Conservation (phyloP, 2,888 invertebrate species). For the Cylindroiulus punctatus region DNA sequence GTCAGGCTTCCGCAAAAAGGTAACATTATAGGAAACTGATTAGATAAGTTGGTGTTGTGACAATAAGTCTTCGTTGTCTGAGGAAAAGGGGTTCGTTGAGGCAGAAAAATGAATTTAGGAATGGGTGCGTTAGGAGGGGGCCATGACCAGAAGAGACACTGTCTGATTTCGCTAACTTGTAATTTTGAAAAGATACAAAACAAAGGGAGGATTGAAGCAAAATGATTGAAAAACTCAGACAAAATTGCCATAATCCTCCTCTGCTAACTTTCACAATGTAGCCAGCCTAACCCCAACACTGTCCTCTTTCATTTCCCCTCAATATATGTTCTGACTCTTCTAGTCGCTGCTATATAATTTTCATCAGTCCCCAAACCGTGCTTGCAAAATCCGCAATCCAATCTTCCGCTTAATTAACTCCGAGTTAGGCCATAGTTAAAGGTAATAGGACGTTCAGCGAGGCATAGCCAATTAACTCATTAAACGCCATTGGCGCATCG, state of each 20-base stretch:
- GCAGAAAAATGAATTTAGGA: not conserved
- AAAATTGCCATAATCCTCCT: conserved; percentile 14
- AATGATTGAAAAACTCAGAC: conserved; percentile 20
- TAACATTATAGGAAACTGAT: conserved; percentile 7
- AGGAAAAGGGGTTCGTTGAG: conserved; percentile 14
- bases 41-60: conserved; percentile 39
- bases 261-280: not conserved
- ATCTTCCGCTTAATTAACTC: conserved; percentile 37
- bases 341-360: conserved; percentile 24
- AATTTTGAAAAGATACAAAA: conserved; percentile 28
- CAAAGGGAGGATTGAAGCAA: not conserved
- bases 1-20: not conserved
- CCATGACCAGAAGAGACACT: not conserved
- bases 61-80: conserved; percentile 24
- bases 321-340: not conserved
- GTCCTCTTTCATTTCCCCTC: conserved; percentile 20
- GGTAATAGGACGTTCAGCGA: conserved; percentile 10
- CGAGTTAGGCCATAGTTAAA: conserved; percentile 38
- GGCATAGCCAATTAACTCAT: conserved; percentile 30
- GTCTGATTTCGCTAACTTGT: not conserved
- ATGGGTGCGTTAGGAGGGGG: not conserved
- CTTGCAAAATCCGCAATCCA: conserved; percentile 36
- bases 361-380: conserved; percentile 29
- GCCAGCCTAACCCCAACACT: not conserved
- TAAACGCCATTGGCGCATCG: not conserved